Conservation (phyloP, 2,888 invertebrate species). For the Belgica antarctica region DNA sequence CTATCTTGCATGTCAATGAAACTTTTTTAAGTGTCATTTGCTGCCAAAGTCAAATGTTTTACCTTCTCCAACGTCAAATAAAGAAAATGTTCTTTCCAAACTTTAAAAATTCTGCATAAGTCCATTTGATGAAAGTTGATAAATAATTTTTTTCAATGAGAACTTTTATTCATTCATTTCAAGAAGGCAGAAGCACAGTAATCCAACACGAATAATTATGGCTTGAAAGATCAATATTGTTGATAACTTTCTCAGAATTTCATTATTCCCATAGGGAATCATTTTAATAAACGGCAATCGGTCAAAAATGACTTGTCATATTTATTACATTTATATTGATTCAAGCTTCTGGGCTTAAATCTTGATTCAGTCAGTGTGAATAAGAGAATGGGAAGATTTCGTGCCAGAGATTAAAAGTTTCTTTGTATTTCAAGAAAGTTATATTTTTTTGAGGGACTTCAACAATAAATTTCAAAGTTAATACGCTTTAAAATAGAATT, state of each 20-base stretch:
- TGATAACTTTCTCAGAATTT: conserved; percentile 23
- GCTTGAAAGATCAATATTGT: too few relatives aligned
- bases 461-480: conserved; percentile 14
- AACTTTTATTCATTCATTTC: too few relatives aligned
- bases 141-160: too few relatives aligned
- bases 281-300: too few relatives aligned
- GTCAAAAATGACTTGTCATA: conserved; percentile 23
- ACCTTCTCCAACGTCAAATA: too few relatives aligned
- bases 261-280: background rate
- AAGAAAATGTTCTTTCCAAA: too few relatives aligned
- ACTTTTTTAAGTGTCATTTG: background rate
- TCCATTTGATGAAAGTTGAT: too few relatives aligned
- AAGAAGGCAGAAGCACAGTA: too few relatives aligned
- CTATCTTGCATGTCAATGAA: conserved; percentile 12
- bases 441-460: conserved; percentile 1
- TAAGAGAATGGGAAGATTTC: background rate
- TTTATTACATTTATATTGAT: conserved; percentile 23
- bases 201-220: too few relatives aligned
- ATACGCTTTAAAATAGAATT: conserved; percentile 9
- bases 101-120: too few relatives aligned
- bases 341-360: conserved; percentile 21
- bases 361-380: background rate
- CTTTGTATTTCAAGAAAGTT: conserved; percentile 12
- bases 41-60: conserved; percentile 11
- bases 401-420: background rate